Evolutionary conservation across 1,140 invertebrate species (phyloP).

Genomic region (Sweltsa coloradensis): DNA sequence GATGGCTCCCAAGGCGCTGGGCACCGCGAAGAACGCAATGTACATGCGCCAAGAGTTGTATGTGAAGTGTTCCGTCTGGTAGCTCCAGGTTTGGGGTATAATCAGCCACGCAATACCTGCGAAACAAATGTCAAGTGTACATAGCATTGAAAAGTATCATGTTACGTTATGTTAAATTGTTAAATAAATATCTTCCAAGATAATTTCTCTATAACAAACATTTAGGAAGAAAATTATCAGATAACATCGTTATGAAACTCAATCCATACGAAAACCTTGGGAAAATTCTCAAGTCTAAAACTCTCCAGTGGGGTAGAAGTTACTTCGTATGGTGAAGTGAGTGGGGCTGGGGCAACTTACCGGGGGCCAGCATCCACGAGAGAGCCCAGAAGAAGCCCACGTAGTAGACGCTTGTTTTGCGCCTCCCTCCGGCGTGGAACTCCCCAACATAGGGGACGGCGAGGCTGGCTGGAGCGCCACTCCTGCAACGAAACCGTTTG

Average conservation of each 20-base stretch:
- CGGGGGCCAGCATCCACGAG: conserved; percentile 46
- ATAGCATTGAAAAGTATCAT: conserved; percentile 18
- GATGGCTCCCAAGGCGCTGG: conserved; percentile 36
- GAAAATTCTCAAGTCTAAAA: too few species aligned
- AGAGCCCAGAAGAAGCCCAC: conserved; percentile 45
- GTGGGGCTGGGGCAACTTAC: conserved; percentile 23
- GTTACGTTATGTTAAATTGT: not conserved
- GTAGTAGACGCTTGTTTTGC: conserved; percentile 42
- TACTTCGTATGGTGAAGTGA: not conserved
- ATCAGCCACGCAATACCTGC: conserved; percentile 47
- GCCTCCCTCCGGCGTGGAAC: conserved; percentile 39
- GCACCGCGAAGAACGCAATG: conserved; percentile 38
- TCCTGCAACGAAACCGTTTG: too few species aligned
- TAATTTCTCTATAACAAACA: not conserved
- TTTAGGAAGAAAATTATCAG: conserved; percentile 1
- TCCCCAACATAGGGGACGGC: conserved; percentile 48
- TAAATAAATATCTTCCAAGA: not conserved
- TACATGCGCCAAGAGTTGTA: conserved; percentile 52
- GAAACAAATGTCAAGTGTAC: too few species aligned
- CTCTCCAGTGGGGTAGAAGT: too few species aligned
- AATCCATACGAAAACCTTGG: too few species aligned
- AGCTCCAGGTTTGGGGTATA: conserved; percentile 38
- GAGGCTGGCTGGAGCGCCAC: conserved; percentile 46
- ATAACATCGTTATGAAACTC: too few species aligned
- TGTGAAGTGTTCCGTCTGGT: conserved; percentile 29